A percentile compares a stretch with the other conserved stretches of the same genome.
Evolutionary conservation across 1,140 invertebrate species (phyloP).

Genomic region (Ctenoplectra terminalis): DNA sequence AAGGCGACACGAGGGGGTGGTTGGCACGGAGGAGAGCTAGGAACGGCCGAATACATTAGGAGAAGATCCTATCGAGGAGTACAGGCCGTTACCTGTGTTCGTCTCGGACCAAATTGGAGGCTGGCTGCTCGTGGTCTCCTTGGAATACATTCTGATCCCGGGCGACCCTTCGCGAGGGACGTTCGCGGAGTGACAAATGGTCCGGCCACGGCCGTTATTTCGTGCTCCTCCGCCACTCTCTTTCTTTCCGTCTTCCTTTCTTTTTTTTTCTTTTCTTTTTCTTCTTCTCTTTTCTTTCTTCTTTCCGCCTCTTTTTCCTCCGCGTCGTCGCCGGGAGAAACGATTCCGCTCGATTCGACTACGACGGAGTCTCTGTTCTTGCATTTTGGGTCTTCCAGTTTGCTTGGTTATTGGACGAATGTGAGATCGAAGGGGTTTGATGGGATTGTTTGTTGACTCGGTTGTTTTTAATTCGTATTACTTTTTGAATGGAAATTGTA

Average conservation of each 20-base stretch:
- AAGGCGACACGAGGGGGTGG: background rate
- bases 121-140: slow-evolving; percentile 62
- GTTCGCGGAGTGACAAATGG: slow-evolving; percentile 71
- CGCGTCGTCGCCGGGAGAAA: background rate
- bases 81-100: slow-evolving; percentile 73
- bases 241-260: background rate
- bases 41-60: slow-evolving; percentile 70
- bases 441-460: background rate
- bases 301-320: slow-evolving; percentile 1
- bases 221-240: slow-evolving; percentile 46
- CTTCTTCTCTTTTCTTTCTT: background rate
- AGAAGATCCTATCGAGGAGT: slow-evolving; percentile 68
- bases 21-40: slow-evolving; percentile 6
- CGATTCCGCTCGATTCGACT: background rate
- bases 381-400: background rate
- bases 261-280: background rate
- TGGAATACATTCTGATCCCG: slow-evolving; percentile 68
- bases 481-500: no score
- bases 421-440: background rate
- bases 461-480: no score
- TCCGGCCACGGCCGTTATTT: slow-evolving; percentile 65
- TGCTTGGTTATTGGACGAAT: background rate
- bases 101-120: slow-evolving; percentile 70
- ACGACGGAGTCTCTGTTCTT: background rate
- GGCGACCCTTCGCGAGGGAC: slow-evolving; percentile 65